Conservation (phyloP, 1,140 invertebrate species). For the Oscheius sp. region DNA sequence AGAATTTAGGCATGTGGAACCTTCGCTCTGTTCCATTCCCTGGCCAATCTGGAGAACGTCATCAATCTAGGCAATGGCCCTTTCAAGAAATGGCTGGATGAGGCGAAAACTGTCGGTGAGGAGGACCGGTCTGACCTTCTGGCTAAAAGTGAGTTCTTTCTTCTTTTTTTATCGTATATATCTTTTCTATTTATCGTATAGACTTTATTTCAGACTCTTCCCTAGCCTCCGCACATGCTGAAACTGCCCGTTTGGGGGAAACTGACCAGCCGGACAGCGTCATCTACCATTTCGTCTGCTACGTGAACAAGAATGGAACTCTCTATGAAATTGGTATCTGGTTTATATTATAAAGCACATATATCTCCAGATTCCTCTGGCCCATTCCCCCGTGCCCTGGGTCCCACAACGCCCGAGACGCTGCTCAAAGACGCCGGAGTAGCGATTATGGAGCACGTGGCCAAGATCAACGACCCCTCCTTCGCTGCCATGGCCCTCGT, state of each 20-base stretch:
- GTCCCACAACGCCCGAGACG: constrained; percentile 25
- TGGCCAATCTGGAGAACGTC: constrained; percentile 28
- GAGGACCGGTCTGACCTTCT: constrained; percentile 33
- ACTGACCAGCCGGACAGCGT: constrained; percentile 22
- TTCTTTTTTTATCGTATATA: too few relatives aligned
- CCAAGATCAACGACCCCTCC: constrained; percentile 34
- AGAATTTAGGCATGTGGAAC: constrained; percentile 39
- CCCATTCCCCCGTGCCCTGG: constrained; percentile 38
- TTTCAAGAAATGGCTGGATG: constrained; percentile 21
- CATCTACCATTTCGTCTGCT: constrained; percentile 42
- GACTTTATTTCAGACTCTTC: constrained; percentile 17
- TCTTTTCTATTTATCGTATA: not conserved
- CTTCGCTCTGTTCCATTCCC: constrained; percentile 40
- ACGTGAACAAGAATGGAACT: constrained; percentile 35
- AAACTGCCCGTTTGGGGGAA: constrained; percentile 19
- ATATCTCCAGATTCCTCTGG: constrained; percentile 28
- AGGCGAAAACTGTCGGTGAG: constrained; percentile 14
- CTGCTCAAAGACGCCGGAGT: constrained; percentile 35
- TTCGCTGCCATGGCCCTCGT: constrained; percentile 40
- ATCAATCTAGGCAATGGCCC: constrained; percentile 36
- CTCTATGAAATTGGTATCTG: constrained; percentile 37
- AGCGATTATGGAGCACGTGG: constrained; percentile 33
- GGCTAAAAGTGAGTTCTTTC: too few relatives aligned
- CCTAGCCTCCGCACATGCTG: constrained; percentile 12
- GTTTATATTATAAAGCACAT: not conserved